Evolutionary conservation across 2,113 vertebrate species (phyloP), one percentile per base, ranked within the genome.

Genomic region (Heloderma charlesbogerti): DNA sequence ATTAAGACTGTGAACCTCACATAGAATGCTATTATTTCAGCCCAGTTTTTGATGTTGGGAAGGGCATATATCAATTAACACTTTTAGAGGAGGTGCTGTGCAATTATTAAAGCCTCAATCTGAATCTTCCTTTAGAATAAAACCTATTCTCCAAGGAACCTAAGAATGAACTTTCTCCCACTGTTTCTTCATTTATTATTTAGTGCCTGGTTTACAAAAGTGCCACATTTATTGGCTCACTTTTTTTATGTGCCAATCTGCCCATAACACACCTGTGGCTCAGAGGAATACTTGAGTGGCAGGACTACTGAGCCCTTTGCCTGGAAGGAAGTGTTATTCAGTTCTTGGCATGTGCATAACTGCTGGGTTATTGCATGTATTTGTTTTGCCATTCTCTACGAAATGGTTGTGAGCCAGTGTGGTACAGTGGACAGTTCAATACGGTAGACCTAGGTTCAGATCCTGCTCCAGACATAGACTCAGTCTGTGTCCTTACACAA

Each of bases 81-180:
- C 2, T 0, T 3, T 0, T 0, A 25, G 92, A 67, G 40, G 29
- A 31, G 75, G 40, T 89, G 86, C 48, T 54, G 34, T 57, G 85
- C 82, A 29, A 43, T 3, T 15, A 0, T 1, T 22, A 66, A 85
- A 34, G 71, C 31, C 43, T 54, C 72, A 67, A 88, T 91, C 51
- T 89, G 29, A 27, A 69, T 34, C 31, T 37, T 63, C 18, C 31
- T 37, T 63, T 40, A 85, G 31, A 84, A 6, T 57, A 74, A 57
- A 40, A 15, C 9, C 89, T 54, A 13, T 48, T 82, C 15, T 13
- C 29, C 60, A 45, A 29, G 37, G 66, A 51, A 2, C 0, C 5
- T 2, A 0, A 3, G 0, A 40, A 9, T 20, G 91, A 1, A 27
- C 89, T 86, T 34, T 10, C n/a, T 48, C 4, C 10, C 4, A 79